phyloP scores from a whole-genome alignment of 2,797 vertebrate species.

The Cetoscarus ocellatus region DNA sequence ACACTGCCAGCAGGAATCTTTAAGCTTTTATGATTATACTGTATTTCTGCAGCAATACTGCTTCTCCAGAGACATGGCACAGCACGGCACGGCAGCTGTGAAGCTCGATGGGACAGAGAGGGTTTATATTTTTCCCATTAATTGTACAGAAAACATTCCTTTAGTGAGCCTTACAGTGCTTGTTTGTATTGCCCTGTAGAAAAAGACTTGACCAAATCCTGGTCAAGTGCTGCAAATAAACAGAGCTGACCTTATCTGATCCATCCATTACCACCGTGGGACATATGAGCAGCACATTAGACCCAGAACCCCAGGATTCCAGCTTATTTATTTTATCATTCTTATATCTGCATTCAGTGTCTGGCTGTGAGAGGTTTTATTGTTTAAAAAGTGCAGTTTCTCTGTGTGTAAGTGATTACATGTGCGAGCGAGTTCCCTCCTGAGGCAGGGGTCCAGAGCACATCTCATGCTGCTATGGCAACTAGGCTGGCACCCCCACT shows the following conservation, averaged over 20 bases:
- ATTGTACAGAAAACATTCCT: conserved; percentile 31
- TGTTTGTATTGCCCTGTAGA: not conserved
- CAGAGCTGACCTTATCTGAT: conserved; percentile 31
- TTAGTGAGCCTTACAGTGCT: conserved; percentile 35
- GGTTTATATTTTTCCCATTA: conserved; percentile 22
- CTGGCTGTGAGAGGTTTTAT: conserved; percentile 13
- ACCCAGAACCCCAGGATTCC: conserved; percentile 16
- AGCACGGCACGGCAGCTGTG: conserved; percentile 15
- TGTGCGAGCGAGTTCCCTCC: conserved; percentile 42
- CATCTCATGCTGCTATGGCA: conserved; percentile 77
- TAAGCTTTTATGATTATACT: not conserved
- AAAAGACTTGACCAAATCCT: conserved; percentile 24
- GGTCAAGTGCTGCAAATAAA: conserved; percentile 39
- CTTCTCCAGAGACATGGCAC: conserved; percentile 14
- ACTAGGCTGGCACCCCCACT: conserved; percentile 72
- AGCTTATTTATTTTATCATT: conserved; percentile 8
- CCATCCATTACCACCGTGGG: conserved; percentile 15
- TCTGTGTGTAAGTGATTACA: conserved; percentile 14
- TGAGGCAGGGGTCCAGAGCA: conserved; percentile 75
- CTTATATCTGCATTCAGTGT: conserved; percentile 14
- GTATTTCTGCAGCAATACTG: not conserved
- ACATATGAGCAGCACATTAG: conserved; percentile 16
- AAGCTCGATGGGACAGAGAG: conserved; percentile 1
- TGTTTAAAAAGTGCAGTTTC: conserved; percentile 43
- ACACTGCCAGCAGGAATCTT: not conserved